Percentiles rank a stretch among this genome's conserved stretches.
phyloP scores from a whole-genome alignment of 2,113 vertebrate species.

The Nycticebus coucang region DNA sequence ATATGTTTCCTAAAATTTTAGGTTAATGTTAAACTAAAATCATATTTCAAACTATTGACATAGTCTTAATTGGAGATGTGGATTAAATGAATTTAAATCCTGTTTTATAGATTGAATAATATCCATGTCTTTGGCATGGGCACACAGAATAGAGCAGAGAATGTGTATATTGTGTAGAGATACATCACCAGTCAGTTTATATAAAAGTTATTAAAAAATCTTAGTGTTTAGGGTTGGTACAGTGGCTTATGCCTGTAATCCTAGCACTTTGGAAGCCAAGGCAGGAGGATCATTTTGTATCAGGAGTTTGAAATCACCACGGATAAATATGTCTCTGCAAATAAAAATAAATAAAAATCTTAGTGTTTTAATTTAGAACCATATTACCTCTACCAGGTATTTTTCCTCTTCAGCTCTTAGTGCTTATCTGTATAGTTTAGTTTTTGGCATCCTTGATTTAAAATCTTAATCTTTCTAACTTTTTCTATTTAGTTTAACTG shows the following conservation, averaged over 20 bases:
- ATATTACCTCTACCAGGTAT: neutral
- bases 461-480: neutral
- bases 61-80: slow-evolving; percentile 45
- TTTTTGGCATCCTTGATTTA: slow-evolving; percentile 43
- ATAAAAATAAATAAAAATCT: neutral
- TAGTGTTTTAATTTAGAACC: neutral
- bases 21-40: slow-evolving; percentile 17
- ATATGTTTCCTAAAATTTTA: slow-evolving; percentile 51
- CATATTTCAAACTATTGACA: slow-evolving; percentile 17
- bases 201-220: neutral
- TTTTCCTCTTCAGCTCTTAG: slow-evolving; percentile 50
- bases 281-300: no score
- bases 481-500: slow-evolving; percentile 27
- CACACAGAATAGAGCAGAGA: neutral
- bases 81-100: slow-evolving; percentile 46
- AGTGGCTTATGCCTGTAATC: no score
- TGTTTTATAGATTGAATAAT: slow-evolving; percentile 4
- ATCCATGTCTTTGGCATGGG: neutral
- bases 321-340: no score
- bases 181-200: neutral
- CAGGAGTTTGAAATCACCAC: no score
- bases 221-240: neutral
- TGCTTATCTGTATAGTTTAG: neutral
- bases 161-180: neutral
- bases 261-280: no score